phyloP scores from a whole-genome alignment of 2,113 vertebrate species.

The Periophthalmodon schlosseri region DNA sequence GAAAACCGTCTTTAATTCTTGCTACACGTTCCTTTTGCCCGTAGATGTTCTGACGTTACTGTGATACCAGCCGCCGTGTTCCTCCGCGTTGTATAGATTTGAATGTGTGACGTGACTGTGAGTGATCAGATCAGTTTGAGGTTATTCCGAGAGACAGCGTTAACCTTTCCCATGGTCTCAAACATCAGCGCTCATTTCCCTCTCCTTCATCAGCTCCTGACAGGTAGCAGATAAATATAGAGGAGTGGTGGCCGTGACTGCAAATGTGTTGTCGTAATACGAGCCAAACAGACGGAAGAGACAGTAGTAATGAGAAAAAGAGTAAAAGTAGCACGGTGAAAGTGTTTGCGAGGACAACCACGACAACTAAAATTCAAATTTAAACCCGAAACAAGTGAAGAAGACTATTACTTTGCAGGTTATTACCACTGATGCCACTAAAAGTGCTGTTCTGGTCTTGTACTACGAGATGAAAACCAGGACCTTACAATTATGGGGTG shows the following conservation, averaged over 20 bases:
- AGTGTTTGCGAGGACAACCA: neutral
- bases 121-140: slow-evolving; percentile 52
- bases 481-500: no score
- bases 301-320: neutral
- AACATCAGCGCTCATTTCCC: slow-evolving; percentile 51
- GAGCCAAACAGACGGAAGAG: slow-evolving; percentile 7
- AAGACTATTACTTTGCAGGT: no score
- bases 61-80: neutral
- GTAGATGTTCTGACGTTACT: neutral
- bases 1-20: neutral
- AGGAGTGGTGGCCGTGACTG: slow-evolving; percentile 22
- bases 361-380: neutral
- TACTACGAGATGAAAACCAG: no score
- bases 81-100: slow-evolving; percentile 37
- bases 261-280: slow-evolving; percentile 34
- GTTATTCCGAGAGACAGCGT: slow-evolving; percentile 47
- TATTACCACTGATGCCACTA: no score
- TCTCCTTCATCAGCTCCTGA: slow-evolving; percentile 58
- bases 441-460: no score
- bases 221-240: slow-evolving; percentile 62
- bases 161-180: slow-evolving; percentile 56
- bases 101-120: slow-evolving; percentile 32
- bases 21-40: neutral
- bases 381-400: neutral
- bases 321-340: neutral